Evolutionary conservation across 2,888 invertebrate genomes (phyloP).

Genomic region (Oscheius sp.): DNA sequence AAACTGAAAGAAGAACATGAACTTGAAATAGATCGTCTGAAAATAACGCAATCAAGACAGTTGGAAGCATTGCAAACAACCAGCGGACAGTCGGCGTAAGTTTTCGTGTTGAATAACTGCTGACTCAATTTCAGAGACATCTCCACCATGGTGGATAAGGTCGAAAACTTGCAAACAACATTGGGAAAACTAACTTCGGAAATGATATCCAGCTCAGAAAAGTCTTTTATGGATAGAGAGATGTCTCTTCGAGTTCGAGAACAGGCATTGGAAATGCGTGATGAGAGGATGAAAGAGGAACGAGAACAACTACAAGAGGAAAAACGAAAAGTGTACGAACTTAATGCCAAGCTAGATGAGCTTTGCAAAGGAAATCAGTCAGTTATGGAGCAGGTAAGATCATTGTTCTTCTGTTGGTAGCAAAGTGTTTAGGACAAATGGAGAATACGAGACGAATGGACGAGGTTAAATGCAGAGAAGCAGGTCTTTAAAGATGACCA

Average conservation of each 20-base stretch:
- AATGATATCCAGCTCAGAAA: conserved; percentile 39
- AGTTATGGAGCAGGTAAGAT: conserved; percentile 40
- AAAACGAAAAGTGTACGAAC: conserved; percentile 58
- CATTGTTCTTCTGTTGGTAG: neutral
- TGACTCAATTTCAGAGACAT: conserved; percentile 39
- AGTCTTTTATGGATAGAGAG: conserved; percentile 38
- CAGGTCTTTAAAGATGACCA: conserved; percentile 58
- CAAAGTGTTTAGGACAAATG: conserved; percentile 53
- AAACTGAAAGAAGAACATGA: conserved; percentile 51
- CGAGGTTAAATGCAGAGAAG: conserved; percentile 48
- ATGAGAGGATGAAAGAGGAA: conserved; percentile 49
- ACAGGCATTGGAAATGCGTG: conserved; percentile 45
- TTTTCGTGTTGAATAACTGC: conserved; percentile 6
- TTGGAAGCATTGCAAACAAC: conserved; percentile 50
- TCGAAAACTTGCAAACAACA: conserved; percentile 44
- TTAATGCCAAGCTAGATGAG: conserved; percentile 55
- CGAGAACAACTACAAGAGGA: conserved; percentile 47
- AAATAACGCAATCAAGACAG: conserved; percentile 47
- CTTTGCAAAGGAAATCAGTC: conserved; percentile 57
- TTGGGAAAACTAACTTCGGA: conserved; percentile 48
- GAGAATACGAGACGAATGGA: conserved; percentile 55
- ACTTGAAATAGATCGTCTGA: conserved; percentile 50
- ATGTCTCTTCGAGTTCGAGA: conserved; percentile 42
- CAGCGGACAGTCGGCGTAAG: conserved; percentile 43
- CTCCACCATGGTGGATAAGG: conserved; percentile 49